Percentiles rank a stretch among this genome's conserved stretches.
These are phyloP conservation scores for Eilema depressum DNA, from an alignment of 2,888 invertebrate genomes.

Conservation along the genomic window DNA sequence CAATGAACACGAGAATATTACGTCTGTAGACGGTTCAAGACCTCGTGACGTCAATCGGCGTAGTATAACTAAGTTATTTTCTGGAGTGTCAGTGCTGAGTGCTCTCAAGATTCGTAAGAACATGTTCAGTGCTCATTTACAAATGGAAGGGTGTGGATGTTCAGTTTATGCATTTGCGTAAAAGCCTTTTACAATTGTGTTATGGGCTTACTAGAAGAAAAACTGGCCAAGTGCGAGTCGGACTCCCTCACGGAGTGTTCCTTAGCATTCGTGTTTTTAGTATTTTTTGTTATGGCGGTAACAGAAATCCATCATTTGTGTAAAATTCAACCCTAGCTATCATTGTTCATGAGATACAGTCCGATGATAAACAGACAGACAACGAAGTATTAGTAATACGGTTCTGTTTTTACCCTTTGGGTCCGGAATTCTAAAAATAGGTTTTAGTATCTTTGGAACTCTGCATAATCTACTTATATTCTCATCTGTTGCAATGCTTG, in stretches of 20 bases:
- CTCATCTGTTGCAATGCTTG: background rate
- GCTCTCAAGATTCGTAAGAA: background rate
- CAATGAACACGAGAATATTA: conserved; percentile 26
- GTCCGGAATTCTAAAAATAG: no score
- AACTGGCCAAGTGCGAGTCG: no score
- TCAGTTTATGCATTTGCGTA: background rate
- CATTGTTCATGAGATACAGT: no score
- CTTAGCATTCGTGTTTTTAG: no score
- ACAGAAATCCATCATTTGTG: no score
- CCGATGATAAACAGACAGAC: no score
- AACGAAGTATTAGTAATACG: no score
- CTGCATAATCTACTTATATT: background rate
- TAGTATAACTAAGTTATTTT: background rate
- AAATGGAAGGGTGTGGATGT: conserved; percentile 33
- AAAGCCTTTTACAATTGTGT: background rate
- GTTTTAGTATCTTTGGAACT: background rate
- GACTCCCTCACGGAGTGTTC: no score
- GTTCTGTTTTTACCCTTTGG: no score
- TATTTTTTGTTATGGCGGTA: no score
- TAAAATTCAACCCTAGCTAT: no score
- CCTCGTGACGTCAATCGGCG: conserved; percentile 41
- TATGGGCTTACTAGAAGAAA: no score
- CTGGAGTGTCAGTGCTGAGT: conserved; percentile 2
- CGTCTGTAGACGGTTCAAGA: conserved; percentile 45
- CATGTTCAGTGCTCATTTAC: conserved; percentile 13